Base-by-base conservation (phyloP, 2,888 invertebrate species). In the Camponotus fellah region DNA sequence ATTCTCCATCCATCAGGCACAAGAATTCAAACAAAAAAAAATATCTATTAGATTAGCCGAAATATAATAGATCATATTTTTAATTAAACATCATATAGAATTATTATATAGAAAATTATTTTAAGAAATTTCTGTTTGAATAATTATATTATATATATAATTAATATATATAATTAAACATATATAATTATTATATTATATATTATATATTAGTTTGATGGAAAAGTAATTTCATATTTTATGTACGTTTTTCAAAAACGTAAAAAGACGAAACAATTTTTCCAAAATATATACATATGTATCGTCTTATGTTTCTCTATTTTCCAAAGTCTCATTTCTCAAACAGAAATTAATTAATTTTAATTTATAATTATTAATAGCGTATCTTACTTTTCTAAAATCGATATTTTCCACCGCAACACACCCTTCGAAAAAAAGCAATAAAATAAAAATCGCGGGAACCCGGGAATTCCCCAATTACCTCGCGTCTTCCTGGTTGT, bases 1-100 rank as follows among this genome's bases (percentile, higher is more conserved):
- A 46, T 62, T 46, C 53, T 49, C 72, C 79, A 80, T 80, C 72
- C 79, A 79, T 46, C 79, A 62, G 79, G 9, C 79, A 46, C 60
- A 72, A 60, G 17, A 37, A 32, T 12, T 46, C n/a, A 26, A 56
- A 69, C 21, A 40, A 74, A 46, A 37, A 46, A 37, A 32, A 60
- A n/a, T 21, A 80, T 43, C 17, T 46, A 56, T 60, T 60, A n/a
- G 34, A 71, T 46, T 34, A 34, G 8, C 21, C 79, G 26, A 26
- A 40, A 43, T 17, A 17, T 34, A 53, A 76, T 53, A 49, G 17
- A 53, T 53, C 8, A 49, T 26, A 4, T 58, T 9, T 58, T 26
- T 21, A 26, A 58, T 58, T 5, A 12, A 58, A 53, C 6, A 53
- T 46, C 12, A 46, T 37, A 0, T n/a, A 53, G 2, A 53, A 53